A percentile compares a stretch with the other conserved stretches of the same genome.
phyloP scores from a whole-genome alignment of 2,797 vertebrate species.

The Neosalanx taihuensis region DNA sequence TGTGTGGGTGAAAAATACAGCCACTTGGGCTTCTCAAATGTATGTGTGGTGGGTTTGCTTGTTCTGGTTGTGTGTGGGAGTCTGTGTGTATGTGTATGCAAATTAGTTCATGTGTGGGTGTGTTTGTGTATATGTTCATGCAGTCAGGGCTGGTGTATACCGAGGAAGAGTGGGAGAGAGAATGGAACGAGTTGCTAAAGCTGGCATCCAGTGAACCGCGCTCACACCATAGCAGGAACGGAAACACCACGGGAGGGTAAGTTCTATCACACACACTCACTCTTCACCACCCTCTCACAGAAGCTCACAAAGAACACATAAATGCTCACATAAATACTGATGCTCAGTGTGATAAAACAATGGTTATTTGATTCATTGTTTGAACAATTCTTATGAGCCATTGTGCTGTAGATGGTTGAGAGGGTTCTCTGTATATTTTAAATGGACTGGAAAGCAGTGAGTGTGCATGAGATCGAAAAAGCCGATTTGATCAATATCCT shows the following conservation, averaged over 20 bases:
- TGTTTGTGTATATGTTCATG: constrained; percentile 27
- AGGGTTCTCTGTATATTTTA: background rate
- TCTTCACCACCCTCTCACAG: background rate
- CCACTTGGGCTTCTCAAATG: background rate
- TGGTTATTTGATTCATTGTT: too few relatives aligned
- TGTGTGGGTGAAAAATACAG: background rate
- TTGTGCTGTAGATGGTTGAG: background rate
- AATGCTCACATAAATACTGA: background rate
- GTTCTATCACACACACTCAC: constrained; percentile 34
- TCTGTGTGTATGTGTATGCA: constrained; percentile 17
- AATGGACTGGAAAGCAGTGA: background rate
- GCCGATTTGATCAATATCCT: constrained; percentile 8
- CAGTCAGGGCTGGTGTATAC: constrained; percentile 98
- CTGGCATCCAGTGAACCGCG: constrained; percentile 97
- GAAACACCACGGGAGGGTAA: constrained; percentile 90
- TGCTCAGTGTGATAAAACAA: too few relatives aligned
- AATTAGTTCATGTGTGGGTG: background rate
- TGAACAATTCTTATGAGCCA: background rate
- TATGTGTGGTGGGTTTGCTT: constrained; percentile 4
- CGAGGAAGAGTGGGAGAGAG: constrained; percentile 95
- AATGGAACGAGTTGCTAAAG: constrained; percentile 97
- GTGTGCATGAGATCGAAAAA: background rate
- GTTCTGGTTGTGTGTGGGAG: constrained; percentile 11
- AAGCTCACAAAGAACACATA: background rate
- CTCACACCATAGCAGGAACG: constrained; percentile 91